These are phyloP conservation scores for Magallana nippona DNA, from an alignment of 2,888 invertebrate genomes.

Conservation along the genomic window DNA sequence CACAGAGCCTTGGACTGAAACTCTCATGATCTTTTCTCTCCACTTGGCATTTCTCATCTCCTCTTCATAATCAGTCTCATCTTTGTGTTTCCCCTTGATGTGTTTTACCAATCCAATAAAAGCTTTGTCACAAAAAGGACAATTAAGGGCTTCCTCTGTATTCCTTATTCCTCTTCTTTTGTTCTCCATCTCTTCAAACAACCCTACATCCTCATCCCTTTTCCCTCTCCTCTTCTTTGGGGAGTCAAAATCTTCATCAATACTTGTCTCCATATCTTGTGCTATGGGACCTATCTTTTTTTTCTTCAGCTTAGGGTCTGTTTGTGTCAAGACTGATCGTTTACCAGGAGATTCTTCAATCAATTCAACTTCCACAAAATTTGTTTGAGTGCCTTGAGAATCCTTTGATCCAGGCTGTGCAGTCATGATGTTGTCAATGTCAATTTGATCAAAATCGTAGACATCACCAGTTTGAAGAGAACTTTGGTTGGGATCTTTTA, in stretches of 20 bases:
- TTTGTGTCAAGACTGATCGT: conserved; percentile 75
- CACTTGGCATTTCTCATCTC: conserved; percentile 77
- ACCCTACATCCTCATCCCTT: conserved; percentile 70
- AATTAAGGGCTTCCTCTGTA: conserved; percentile 76
- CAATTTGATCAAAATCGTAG: conserved; percentile 68
- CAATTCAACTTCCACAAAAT: conserved; percentile 74
- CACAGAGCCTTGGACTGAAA: conserved; percentile 71
- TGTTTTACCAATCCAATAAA: conserved; percentile 76
- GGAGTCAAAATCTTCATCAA: conserved; percentile 65
- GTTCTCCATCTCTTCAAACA: conserved; percentile 74
- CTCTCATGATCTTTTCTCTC: conserved; percentile 76
- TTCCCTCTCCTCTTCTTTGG: conserved; percentile 58
- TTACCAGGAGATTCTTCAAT: conserved; percentile 70
- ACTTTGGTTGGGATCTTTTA: conserved; percentile 38
- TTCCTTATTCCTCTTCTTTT: conserved; percentile 72
- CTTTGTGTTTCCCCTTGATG: conserved; percentile 75
- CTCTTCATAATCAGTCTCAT: conserved; percentile 75
- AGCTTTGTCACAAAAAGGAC: conserved; percentile 76
- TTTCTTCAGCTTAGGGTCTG: conserved; percentile 74
- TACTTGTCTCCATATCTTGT: conserved; percentile 66
- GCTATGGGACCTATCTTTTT: conserved; percentile 75
- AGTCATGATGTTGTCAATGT: conserved; percentile 44
- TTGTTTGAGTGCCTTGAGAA: conserved; percentile 62
- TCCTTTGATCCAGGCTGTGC: conserved; percentile 36
- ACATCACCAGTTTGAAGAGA: conserved; percentile 48